Percentiles rank a stretch among this genome's conserved stretches.
Conservation (phyloP, 2,797 vertebrate species). For the Thunnus albacares region DNA sequence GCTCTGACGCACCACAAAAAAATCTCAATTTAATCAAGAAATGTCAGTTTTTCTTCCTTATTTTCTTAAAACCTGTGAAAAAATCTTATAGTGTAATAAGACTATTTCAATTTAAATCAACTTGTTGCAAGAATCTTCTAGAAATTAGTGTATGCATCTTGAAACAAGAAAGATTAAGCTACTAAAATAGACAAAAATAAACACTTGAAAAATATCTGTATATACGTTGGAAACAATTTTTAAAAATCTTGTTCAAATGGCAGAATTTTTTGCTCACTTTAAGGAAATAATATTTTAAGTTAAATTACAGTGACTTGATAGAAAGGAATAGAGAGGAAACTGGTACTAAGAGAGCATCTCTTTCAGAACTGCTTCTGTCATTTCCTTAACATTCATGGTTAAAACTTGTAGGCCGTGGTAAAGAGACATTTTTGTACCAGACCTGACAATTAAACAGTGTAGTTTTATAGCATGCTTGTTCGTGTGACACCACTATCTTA, state of each 20-base stretch:
- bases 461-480: conserved; percentile 18
- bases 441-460: conserved; percentile 22
- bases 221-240: no score
- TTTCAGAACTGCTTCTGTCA: neutral
- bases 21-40: neutral
- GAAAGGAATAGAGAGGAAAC: neutral
- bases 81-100: no score
- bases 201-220: neutral
- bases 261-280: neutral
- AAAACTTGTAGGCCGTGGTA: neutral
- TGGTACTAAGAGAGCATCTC: no score
- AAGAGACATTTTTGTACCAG: neutral
- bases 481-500: conserved; percentile 29
- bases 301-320: neutral
- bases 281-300: neutral
- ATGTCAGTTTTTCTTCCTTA: no score
- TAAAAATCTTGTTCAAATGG: no score
- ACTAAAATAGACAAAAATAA: neutral
- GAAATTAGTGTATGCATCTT: neutral
- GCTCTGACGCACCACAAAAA: neutral
- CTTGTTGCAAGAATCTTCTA: neutral
- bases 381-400: neutral
- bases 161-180: neutral
- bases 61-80: neutral
- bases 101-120: neutral